Evolutionary conservation across 2,113 vertebrate genomes (phyloP).

Genomic region (Pygathrix nemaeus): DNA sequence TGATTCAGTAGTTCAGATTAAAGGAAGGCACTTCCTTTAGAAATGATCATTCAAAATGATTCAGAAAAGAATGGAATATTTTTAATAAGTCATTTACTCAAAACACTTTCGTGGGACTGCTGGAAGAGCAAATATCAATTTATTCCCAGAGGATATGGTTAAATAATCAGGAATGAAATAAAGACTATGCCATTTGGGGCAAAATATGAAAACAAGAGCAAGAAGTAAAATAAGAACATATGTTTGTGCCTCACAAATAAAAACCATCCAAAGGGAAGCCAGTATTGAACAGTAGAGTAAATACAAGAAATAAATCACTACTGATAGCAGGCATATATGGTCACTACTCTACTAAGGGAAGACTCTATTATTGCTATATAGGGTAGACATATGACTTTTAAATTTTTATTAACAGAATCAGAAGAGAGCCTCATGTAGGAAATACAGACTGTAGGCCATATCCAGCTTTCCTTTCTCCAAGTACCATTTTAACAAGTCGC

Average conservation of each 20-base stretch:
- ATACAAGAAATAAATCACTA: not conserved
- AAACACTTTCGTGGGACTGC: not conserved
- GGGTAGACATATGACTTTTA: not conserved
- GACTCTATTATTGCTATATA: not conserved
- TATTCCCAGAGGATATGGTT: not conserved
- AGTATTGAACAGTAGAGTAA: not conserved
- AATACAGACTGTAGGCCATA: not conserved
- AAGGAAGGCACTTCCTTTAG: not conserved
- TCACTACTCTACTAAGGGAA: not conserved
- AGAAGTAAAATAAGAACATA: not conserved
- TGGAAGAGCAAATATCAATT: not conserved
- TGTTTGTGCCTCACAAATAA: not conserved
- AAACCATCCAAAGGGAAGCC: not conserved
- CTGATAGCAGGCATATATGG: not conserved
- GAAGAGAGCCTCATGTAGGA: not conserved
- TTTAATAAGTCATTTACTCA: conserved; percentile 10
- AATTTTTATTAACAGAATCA: not conserved
- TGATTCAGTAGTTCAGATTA: not conserved
- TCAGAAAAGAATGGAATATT: not conserved
- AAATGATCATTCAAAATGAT: conserved; percentile 26
- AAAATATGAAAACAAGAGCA: not conserved
- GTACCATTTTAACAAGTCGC: not conserved
- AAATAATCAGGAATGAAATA: not conserved
- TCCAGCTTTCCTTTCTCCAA: not conserved
- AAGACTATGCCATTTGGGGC: not conserved